Conservation (phyloP, 2,113 vertebrate genomes). For the Chrysochloris asiatica region DNA sequence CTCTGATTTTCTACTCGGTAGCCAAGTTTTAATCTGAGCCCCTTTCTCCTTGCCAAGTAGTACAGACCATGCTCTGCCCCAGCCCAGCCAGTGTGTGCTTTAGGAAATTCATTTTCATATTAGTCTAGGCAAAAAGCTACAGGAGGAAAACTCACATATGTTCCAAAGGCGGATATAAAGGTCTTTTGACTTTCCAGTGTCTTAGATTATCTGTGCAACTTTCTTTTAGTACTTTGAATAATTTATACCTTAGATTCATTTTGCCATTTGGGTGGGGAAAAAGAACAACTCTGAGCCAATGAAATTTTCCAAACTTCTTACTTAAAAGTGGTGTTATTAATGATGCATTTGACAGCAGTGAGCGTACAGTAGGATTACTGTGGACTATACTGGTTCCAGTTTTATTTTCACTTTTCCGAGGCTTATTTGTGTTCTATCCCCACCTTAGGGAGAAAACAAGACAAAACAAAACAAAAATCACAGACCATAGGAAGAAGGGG, state of each 20-base stretch:
- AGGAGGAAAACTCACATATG: conserved; percentile 65
- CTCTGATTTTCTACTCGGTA: conserved; percentile 70
- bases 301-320: conserved; percentile 69
- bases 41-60: conserved; percentile 61
- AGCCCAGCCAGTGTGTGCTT: conserved; percentile 64
- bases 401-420: conserved; percentile 69
- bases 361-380: conserved; percentile 43
- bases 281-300: conserved; percentile 55
- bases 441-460: conserved; percentile 25
- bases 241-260: conserved; percentile 70
- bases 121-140: conserved; percentile 72
- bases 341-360: conserved; percentile 68
- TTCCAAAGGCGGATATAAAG: conserved; percentile 75
- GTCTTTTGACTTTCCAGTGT: conserved; percentile 73
- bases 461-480: neutral
- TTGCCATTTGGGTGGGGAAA: conserved; percentile 64
- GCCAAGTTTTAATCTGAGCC: conserved; percentile 70
- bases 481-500: conserved; percentile 43
- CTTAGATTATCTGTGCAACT: conserved; percentile 74
- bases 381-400: conserved; percentile 58
- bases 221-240: conserved; percentile 68
- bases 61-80: conserved; percentile 52
- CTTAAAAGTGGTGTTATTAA: conserved; percentile 72
- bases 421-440: conserved; percentile 65
- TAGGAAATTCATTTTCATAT: conserved; percentile 76